A percentile compares a stretch with the other conserved stretches of the same genome.
phyloP scores from a whole-genome alignment of 2,888 invertebrate species.

The Campoletis raptor region DNA sequence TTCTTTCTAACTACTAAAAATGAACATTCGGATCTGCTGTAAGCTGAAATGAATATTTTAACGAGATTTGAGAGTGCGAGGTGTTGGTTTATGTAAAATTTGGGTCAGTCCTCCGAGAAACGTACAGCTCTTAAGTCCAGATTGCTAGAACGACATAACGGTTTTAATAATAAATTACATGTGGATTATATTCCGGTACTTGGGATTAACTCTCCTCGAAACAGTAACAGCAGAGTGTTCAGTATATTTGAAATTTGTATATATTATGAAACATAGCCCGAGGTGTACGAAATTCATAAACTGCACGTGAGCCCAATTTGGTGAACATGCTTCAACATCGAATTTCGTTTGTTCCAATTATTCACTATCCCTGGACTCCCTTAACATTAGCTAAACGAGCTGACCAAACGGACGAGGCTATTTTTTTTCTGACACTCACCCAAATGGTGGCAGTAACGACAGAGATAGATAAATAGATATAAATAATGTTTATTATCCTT shows the following conservation, averaged over 20 bases:
- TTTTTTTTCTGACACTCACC: background rate
- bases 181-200: constrained; percentile 10
- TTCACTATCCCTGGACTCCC: background rate
- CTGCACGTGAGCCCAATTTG: background rate
- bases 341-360: constrained; percentile 7
- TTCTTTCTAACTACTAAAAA: background rate
- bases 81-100: background rate
- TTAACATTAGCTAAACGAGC: background rate
- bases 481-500: background rate
- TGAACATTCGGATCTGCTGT: background rate
- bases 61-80: background rate
- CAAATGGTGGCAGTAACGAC: background rate
- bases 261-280: constrained; percentile 10
- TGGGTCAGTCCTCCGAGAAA: constrained; percentile 12
- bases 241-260: background rate
- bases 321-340: background rate
- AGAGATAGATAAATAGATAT: background rate
- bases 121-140: constrained; percentile 7
- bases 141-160: background rate
- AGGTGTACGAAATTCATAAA: background rate
- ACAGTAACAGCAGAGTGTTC: background rate
- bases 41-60: background rate
- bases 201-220: background rate
- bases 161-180: constrained; percentile 18
- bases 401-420: background rate